Evolutionary conservation across 2,113 vertebrate genomes (phyloP).

Genomic region (Pterophyllum scalare): DNA sequence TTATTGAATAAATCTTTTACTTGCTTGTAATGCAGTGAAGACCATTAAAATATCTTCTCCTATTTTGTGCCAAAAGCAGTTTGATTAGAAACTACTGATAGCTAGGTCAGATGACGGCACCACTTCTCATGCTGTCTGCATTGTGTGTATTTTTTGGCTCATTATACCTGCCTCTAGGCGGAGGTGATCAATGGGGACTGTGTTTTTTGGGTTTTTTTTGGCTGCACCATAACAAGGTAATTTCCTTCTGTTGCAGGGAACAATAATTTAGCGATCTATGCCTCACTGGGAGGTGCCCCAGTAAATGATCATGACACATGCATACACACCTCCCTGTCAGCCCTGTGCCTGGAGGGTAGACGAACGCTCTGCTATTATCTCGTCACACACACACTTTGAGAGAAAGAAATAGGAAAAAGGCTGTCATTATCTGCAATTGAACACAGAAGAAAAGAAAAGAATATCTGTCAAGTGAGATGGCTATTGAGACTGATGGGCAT

Average conservation of each 20-base stretch:
- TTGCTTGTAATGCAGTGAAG: background rate
- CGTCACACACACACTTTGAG: conserved; percentile 37
- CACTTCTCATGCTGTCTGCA: background rate
- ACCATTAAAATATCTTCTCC: conserved; percentile 15
- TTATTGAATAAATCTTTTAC: background rate
- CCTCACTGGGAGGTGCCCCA: conserved; percentile 59
- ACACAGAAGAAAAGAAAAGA: conserved; percentile 57
- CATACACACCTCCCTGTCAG: conserved; percentile 66
- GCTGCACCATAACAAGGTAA: conserved; percentile 73
- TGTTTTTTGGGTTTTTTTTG: conserved; percentile 12
- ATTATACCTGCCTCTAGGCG: conserved; percentile 45
- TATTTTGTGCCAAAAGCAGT: conserved; percentile 30
- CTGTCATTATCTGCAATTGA: conserved; percentile 71
- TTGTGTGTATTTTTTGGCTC: conserved; percentile 15
- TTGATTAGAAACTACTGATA: conserved; percentile 49
- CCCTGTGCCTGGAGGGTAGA: conserved; percentile 68
- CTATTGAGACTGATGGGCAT: conserved; percentile 52
- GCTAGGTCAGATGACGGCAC: conserved; percentile 25
- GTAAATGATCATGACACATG: conserved; percentile 50
- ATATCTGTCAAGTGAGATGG: conserved; percentile 51
- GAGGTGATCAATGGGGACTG: conserved; percentile 15
- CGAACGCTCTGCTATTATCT: conserved; percentile 76
- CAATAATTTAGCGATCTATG: conserved; percentile 61
- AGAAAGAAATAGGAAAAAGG: conserved; percentile 39
- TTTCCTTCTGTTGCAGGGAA: conserved; percentile 75